Base-by-base conservation (phyloP, 2,113 vertebrate species). In the Semnornis frantzii region DNA sequence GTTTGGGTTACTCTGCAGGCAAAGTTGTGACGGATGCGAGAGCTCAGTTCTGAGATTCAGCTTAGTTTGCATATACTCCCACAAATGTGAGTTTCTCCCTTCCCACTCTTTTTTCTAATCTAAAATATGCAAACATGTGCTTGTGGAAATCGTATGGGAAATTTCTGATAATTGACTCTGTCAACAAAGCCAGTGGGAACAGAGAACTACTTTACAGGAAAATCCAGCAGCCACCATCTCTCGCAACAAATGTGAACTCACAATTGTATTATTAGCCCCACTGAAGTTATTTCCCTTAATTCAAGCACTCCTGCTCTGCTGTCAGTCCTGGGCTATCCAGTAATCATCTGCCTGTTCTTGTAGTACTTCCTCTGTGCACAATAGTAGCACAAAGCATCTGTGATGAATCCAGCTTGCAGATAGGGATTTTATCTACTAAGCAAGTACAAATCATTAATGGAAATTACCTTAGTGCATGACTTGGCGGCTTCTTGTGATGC, bases 361-460 rank as follows among this genome's bases (percentile, higher is more conserved):
- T 1, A 37, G 39, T 8, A 1, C 69, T 75, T 77, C 31, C 71
- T 71, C 83, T 75, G 77, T 2, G 3, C 48, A 28, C 50, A 30
- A 37, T 0, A 27, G 34, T 20, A 73, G 63, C 93, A 63, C 74
- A 85, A 74, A 92, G 81, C 88, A 95, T 81, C 81, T 87, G 86
- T 76, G 63, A 86, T 82, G 74, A 90, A 95, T 82, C 90, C 87
- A 82, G 58, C 65, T 70, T 78, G 48, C 79, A 72, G 70, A 96
- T 4, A 59, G 46, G 66, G 88, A 79, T 95, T 93, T 92, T 72
- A 88, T 74, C 66, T 89, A 80, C 88, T 77, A 87, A 94, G 63
- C 81, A 91, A 94, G 89, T 85, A 89, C 79, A 92, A 94, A 95
- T 91, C 95, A 94, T 94, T 93, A 91, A 96, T 87, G 96, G 95